These are phyloP conservation scores for Drosophila falleni DNA, from an alignment of 2,888 invertebrate species.

Conservation along the genomic window DNA sequence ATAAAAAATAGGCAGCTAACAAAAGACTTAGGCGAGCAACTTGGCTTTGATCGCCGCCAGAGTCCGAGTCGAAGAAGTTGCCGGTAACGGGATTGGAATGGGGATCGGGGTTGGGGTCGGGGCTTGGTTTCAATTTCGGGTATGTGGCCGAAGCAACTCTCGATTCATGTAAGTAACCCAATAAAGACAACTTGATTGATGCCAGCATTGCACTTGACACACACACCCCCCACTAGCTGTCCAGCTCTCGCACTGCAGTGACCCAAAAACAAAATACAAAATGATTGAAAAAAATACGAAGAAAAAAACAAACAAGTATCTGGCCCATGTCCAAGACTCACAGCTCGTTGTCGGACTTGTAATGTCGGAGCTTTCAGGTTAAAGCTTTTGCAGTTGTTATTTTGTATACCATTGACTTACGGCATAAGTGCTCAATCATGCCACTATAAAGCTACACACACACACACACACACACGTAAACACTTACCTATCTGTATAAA, in stretches of 20 bases:
- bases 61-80: constrained; percentile 10
- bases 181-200: constrained; percentile 76
- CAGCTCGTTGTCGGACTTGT: constrained; percentile 42
- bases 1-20: constrained; percentile 41
- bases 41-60: constrained; percentile 41
- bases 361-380: constrained; percentile 62
- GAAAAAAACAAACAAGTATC: constrained; percentile 21
- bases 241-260: constrained; percentile 53
- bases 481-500: neutral
- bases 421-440: constrained; percentile 75
- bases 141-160: constrained; percentile 20
- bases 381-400: constrained; percentile 61
- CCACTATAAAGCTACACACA: constrained; percentile 25
- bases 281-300: constrained; percentile 16
- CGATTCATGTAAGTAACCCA: constrained; percentile 74
- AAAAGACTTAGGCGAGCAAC: constrained; percentile 79
- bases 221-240: constrained; percentile 59
- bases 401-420: constrained; percentile 48
- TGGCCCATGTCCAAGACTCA: constrained; percentile 37
- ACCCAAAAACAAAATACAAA: constrained; percentile 54
- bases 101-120: neutral
- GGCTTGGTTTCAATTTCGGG: neutral
- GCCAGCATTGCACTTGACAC: constrained; percentile 78
- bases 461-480: constrained; percentile 1
- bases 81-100: constrained; percentile 16